These are phyloP conservation scores for Halictus ligatus DNA, from an alignment of 2,888 invertebrate species.

Conservation along the genomic window DNA sequence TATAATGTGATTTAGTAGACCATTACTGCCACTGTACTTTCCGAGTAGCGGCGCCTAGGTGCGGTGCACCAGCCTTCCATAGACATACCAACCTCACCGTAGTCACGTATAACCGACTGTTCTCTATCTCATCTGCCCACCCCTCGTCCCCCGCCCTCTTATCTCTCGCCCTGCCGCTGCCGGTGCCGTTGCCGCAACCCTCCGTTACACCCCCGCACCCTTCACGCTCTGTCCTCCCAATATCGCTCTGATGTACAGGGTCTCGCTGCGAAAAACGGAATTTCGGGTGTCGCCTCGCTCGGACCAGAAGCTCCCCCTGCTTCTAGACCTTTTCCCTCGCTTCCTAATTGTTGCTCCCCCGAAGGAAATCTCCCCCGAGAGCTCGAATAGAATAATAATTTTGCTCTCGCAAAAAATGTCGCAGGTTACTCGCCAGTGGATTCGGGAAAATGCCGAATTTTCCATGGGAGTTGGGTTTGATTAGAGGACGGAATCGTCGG, in stretches of 20 bases:
- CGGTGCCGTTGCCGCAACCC: background rate
- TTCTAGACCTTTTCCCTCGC: background rate
- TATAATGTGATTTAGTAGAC: slow-evolving; percentile 83
- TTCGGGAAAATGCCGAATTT: too few relatives aligned
- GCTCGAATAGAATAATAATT: too few relatives aligned
- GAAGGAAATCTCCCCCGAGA: background rate
- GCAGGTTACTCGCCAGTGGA: too few relatives aligned
- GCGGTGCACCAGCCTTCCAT: slow-evolving; percentile 71
- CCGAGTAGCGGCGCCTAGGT: slow-evolving; percentile 74
- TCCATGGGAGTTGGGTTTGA: background rate
- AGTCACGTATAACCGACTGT: slow-evolving; percentile 74
- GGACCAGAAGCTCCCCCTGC: background rate
- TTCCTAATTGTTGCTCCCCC: background rate
- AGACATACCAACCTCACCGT: slow-evolving; percentile 67
- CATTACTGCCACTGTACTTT: slow-evolving; percentile 82
- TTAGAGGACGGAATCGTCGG: background rate
- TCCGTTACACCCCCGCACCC: background rate
- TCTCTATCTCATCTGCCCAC: slow-evolving; percentile 68
- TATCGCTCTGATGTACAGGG: slow-evolving; percentile 42
- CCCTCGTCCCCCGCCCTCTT: slow-evolving; percentile 20
- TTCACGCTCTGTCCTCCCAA: slow-evolving; percentile 29
- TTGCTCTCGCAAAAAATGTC: background rate
- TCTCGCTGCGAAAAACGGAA: slow-evolving; percentile 10
- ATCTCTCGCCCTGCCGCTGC: slow-evolving; percentile 22
- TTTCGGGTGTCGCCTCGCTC: background rate